Conservation (phyloP, 2,888 invertebrate species). For the Caenorhabditis sinica region DNA sequence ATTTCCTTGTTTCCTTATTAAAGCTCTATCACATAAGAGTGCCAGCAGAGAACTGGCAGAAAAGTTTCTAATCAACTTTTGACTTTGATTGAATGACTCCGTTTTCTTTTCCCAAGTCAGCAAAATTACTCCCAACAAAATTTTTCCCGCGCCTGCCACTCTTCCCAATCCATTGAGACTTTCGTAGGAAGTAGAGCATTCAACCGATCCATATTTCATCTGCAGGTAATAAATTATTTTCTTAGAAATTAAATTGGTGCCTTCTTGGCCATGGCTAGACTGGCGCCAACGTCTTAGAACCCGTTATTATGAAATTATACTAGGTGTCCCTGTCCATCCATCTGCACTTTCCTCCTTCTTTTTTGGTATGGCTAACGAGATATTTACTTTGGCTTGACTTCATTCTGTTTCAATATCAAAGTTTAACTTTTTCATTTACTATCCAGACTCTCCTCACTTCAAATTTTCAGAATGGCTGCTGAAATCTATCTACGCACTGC, state of each 20-base stretch:
- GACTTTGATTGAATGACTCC: no score
- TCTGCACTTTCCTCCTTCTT: neutral
- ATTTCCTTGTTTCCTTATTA: no score
- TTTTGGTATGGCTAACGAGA: neutral
- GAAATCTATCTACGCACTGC: neutral
- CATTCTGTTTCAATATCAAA: neutral
- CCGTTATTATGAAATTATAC: slow-evolving; percentile 19
- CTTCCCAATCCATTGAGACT: no score
- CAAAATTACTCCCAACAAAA: no score
- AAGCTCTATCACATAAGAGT: no score
- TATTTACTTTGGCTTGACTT: slow-evolving; percentile 2
- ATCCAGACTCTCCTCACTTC: neutral
- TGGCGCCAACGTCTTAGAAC: neutral
- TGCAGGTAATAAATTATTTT: neutral
- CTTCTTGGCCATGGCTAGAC: slow-evolving; percentile 2
- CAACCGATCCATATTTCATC: no score
- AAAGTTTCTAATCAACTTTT: no score
- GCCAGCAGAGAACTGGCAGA: no score
- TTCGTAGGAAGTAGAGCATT: no score
- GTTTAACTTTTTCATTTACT: neutral
- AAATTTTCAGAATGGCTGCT: neutral
- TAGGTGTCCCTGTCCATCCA: neutral
- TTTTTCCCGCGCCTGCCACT: no score
- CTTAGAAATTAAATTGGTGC: slow-evolving; percentile 12
- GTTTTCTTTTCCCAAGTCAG: neutral